Conservation (phyloP, 2,888 invertebrate species). For the Ashinkailepas kermadecensis region DNA sequence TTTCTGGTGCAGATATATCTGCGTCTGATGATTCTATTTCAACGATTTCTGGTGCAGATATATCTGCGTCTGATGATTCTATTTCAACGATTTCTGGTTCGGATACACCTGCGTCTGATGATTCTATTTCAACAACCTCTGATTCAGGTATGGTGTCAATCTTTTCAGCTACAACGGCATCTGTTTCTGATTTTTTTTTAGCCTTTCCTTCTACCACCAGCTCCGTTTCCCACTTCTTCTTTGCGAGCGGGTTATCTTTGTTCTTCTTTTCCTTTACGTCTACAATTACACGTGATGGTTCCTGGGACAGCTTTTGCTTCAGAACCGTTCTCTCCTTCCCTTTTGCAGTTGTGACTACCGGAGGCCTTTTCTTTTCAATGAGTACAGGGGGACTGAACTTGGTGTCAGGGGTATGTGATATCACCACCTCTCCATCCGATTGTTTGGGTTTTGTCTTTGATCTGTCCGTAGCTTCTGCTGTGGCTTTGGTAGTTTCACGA, state of each 20-base stretch:
- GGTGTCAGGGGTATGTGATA: not conserved
- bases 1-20: too few species aligned
- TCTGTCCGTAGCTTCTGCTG: not conserved
- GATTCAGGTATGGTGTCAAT: not conserved
- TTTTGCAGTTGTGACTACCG: not conserved
- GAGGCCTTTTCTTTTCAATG: not conserved
- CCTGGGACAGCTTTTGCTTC: not conserved
- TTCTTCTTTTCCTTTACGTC: constrained; percentile 2
- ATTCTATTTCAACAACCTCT: not conserved
- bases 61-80: too few species aligned
- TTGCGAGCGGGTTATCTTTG: not conserved
- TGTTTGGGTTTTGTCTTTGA: not conserved
- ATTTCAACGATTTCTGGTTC: too few species aligned
- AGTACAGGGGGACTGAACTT: not conserved
- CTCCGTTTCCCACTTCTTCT: constrained; percentile 2
- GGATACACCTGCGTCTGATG: too few species aligned
- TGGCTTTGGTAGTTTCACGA: not conserved
- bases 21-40: too few species aligned
- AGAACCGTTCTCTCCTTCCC: not conserved
- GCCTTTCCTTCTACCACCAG: not conserved
- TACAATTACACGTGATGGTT: not conserved
- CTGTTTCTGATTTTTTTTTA: not conserved
- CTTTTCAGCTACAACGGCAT: not conserved
- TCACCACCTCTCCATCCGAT: not conserved
- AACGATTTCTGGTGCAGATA: too few species aligned